A percentile compares a stretch with the other conserved stretches of the same genome.
phyloP scores from a whole-genome alignment of 2,888 invertebrate genomes.

The Drosophila eohydei region DNA sequence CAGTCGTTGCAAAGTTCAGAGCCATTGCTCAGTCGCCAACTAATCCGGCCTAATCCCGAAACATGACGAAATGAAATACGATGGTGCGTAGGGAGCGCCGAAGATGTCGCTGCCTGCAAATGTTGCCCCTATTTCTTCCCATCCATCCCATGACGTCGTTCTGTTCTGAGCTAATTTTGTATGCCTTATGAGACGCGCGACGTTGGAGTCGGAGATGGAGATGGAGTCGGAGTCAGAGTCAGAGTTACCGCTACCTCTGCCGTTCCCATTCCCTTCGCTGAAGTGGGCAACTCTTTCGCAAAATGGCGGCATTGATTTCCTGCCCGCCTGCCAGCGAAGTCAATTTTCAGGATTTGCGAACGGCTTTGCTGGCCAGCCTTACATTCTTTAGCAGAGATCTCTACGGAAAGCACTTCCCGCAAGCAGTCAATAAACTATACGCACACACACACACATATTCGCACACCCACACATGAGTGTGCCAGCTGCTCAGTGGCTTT shows the following conservation, averaged over 20 bases:
- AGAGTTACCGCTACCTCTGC: neutral
- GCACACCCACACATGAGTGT: slow-evolving; percentile 17
- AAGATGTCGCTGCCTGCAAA: slow-evolving; percentile 36
- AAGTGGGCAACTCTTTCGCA: slow-evolving; percentile 70
- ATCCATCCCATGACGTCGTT: slow-evolving; percentile 3
- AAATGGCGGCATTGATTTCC: slow-evolving; percentile 79
- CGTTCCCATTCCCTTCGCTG: neutral
- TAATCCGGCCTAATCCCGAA: slow-evolving; percentile 83
- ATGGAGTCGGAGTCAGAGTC: slow-evolving; percentile 15
- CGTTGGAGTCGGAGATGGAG: slow-evolving; percentile 18
- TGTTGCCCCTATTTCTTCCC: slow-evolving; percentile 27
- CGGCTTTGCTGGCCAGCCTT: slow-evolving; percentile 70
- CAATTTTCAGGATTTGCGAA: slow-evolving; percentile 82
- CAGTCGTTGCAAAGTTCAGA: slow-evolving; percentile 71
- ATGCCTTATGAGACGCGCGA: slow-evolving; percentile 71
- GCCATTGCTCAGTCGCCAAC: slow-evolving; percentile 79
- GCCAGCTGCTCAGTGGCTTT: slow-evolving; percentile 17
- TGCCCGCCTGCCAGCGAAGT: slow-evolving; percentile 69
- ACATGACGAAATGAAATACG: slow-evolving; percentile 84
- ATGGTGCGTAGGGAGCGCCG: slow-evolving; percentile 72
- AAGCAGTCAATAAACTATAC: slow-evolving; percentile 82
- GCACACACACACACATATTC: slow-evolving; percentile 52
- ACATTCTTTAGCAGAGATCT: slow-evolving; percentile 78
- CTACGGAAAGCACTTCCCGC: slow-evolving; percentile 80
- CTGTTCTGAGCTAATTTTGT: slow-evolving; percentile 68